Percentiles rank a stretch among this genome's conserved stretches.
Evolutionary conservation across 2,797 vertebrate genomes (phyloP).

Genomic region (Austrolebias charrua): DNA sequence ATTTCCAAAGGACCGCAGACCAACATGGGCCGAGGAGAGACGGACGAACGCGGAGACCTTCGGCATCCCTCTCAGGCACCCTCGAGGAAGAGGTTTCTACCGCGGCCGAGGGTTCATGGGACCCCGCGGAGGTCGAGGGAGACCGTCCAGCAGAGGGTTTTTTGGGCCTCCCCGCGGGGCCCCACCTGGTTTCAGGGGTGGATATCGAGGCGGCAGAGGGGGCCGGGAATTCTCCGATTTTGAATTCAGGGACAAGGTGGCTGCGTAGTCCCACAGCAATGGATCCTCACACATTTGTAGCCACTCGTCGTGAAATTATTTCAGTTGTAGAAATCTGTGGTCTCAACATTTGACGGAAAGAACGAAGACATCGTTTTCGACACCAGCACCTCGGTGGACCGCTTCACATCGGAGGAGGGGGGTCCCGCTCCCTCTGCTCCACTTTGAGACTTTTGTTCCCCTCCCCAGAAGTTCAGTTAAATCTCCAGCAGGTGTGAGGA

Average conservation of each 20-base stretch:
- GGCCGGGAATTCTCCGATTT: constrained; percentile 94
- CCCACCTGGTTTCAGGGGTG: constrained; percentile 86
- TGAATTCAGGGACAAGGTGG: constrained; percentile 96
- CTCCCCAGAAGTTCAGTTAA: constrained; percentile 75
- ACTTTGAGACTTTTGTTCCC: constrained; percentile 26
- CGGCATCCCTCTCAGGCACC: constrained; percentile 90
- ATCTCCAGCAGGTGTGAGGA: constrained; percentile 73
- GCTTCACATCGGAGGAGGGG: constrained; percentile 76
- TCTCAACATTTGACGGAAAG: constrained; percentile 79
- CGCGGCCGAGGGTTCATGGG: constrained; percentile 87
- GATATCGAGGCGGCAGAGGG: constrained; percentile 87
- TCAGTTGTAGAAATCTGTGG: constrained; percentile 75
- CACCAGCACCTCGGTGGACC: constrained; percentile 86
- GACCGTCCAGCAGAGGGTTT: constrained; percentile 80
- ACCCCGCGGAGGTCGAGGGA: constrained; percentile 89
- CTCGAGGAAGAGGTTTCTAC: constrained; percentile 85
- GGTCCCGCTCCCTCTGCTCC: constrained; percentile 67
- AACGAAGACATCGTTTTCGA: constrained; percentile 84
- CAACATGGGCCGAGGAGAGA: constrained; percentile 96
- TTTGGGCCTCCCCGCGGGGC: constrained; percentile 78
- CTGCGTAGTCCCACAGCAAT: constrained; percentile 83
- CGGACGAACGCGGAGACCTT: constrained; percentile 95
- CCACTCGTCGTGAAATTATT: constrained; percentile 66
- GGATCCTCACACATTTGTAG: constrained; percentile 74
- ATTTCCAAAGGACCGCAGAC: constrained; percentile 83